Conservation (phyloP, 2,797 vertebrate species). For the Sebastes flavidus region DNA sequence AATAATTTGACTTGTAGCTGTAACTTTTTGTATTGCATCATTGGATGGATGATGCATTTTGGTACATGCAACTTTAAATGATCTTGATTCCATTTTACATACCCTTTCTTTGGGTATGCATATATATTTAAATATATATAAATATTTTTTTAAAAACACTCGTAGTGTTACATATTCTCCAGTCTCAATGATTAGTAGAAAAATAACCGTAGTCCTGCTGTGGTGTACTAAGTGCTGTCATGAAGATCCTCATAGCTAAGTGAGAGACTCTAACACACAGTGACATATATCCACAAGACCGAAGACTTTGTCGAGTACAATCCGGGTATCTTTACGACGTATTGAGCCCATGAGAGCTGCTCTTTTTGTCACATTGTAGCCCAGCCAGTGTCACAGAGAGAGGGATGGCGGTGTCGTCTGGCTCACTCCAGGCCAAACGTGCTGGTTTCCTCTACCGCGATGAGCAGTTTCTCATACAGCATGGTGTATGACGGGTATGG, state of each 20-base stretch:
- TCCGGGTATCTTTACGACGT: not conserved
- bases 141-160: not conserved
- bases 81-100: slow-evolving; percentile 25
- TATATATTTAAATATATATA: not conserved
- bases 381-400: not conserved
- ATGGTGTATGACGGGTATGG: slow-evolving; percentile 95
- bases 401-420: not conserved
- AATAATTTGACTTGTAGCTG: not conserved
- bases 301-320: slow-evolving; percentile 23
- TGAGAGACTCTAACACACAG: slow-evolving; percentile 41
- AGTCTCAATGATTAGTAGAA: slow-evolving; percentile 23
- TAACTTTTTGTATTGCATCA: not conserved
- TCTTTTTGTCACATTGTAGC: not conserved
- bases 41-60: slow-evolving; percentile 36
- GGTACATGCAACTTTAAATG: slow-evolving; percentile 65
- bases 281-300: slow-evolving; percentile 41
- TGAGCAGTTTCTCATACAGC: slow-evolving; percentile 95
- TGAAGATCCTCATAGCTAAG: slow-evolving; percentile 3
- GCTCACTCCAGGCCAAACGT: slow-evolving; percentile 82
- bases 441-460: slow-evolving; percentile 98
- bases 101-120: not conserved
- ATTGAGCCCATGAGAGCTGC: not conserved
- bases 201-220: slow-evolving; percentile 37
- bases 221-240: slow-evolving; percentile 7
- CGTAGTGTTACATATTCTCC: not conserved